Evolutionary conservation across 2,113 vertebrate genomes (phyloP).

Genomic region (Pseudorasbora parva): DNA sequence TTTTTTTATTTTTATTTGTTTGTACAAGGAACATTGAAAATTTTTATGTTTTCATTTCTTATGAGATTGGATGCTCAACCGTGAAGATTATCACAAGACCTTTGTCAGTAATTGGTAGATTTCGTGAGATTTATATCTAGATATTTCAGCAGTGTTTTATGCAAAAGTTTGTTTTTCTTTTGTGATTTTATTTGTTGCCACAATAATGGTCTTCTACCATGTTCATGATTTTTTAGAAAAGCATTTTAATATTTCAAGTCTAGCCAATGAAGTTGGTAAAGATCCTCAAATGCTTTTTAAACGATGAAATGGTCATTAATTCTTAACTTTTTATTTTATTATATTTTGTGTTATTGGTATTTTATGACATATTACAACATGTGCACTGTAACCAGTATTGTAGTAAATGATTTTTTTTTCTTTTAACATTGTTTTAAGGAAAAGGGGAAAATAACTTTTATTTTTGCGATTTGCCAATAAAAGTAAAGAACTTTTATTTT

Average conservation of each 20-base stretch:
- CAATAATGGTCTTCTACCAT: background rate
- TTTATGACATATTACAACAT: background rate
- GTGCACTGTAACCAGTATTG: background rate
- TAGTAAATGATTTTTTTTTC: background rate
- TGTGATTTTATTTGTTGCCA: background rate
- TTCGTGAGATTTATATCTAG: background rate
- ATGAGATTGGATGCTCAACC: background rate
- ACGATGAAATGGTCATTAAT: background rate
- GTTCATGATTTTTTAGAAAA: background rate
- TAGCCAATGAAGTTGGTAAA: background rate
- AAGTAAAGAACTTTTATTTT: background rate
- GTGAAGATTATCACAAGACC: background rate
- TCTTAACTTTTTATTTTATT: background rate
- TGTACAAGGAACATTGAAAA: background rate
- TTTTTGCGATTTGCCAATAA: no score
- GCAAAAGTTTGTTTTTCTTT: background rate
- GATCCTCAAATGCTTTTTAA: conserved; percentile 1
- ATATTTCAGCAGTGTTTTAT: background rate
- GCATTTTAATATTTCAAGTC: background rate
- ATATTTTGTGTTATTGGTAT: background rate
- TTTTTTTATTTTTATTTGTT: background rate
- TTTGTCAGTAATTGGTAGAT: background rate
- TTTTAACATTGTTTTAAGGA: background rate
- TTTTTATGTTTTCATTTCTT: background rate
- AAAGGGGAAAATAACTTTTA: background rate